phyloP scores from a whole-genome alignment of 35 echinoderm and acorn worm species.

The Heliocidaris erythrogramma region DNA sequence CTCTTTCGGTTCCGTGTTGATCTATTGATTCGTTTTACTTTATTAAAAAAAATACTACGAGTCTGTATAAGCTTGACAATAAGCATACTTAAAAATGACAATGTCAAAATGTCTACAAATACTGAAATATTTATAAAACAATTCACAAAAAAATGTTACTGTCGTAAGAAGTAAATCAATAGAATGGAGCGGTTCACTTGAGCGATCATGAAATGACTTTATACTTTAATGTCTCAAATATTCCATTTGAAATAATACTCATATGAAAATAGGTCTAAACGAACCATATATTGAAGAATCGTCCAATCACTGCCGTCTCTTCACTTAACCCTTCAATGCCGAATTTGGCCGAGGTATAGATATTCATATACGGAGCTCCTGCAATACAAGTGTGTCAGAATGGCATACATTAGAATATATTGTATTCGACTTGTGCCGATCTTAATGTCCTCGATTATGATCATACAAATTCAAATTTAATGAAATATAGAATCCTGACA shows the following conservation, averaged over 20 bases:
- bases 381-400: not conserved
- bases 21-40: no score
- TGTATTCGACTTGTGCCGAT: not conserved
- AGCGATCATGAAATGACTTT: not conserved
- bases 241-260: not conserved
- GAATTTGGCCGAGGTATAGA: conserved; percentile 59
- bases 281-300: conserved; percentile 57
- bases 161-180: not conserved
- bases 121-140: no score
- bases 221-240: not conserved
- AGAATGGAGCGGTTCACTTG: not conserved
- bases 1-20: no score
- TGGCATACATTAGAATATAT: not conserved
- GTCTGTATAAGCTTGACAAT: no score
- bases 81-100: no score
- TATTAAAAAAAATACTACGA: no score
- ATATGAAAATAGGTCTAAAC: not conserved
- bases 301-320: conserved; percentile 40
- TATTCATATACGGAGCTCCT: conserved; percentile 50
- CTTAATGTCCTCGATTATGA: no score
- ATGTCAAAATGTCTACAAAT: no score
- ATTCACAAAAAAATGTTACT: no score
- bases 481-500: no score
- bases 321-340: conserved; percentile 58
- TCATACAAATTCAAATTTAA: no score